These are phyloP conservation scores for Drosophila teissieri DNA, from an alignment of 1,140 invertebrate genomes.

Conservation along the genomic window DNA sequence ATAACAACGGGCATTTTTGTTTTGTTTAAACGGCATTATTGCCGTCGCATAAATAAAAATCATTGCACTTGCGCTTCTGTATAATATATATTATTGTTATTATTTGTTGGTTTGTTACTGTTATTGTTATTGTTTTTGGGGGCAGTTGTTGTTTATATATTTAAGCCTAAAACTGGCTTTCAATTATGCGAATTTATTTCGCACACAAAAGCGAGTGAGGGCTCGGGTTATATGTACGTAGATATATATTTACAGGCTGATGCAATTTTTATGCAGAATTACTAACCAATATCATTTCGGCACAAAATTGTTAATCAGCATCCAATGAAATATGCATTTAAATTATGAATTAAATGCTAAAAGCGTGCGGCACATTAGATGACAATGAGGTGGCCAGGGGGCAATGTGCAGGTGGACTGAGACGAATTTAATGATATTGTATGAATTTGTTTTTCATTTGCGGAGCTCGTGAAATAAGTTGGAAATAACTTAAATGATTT, in stretches of 20 bases:
- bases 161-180: slow-evolving; percentile 74
- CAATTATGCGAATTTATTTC: slow-evolving; percentile 62
- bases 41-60: slow-evolving; percentile 71
- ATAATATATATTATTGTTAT: slow-evolving; percentile 58
- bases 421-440: slow-evolving; percentile 45
- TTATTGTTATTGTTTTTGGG: slow-evolving; percentile 19
- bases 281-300: slow-evolving; percentile 64
- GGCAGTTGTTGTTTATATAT: slow-evolving; percentile 19
- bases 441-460: slow-evolving; percentile 40
- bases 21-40: slow-evolving; percentile 45
- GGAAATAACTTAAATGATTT: not conserved
- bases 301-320: slow-evolving; percentile 60
- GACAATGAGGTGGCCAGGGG: slow-evolving; percentile 38
- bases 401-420: slow-evolving; percentile 59
- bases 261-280: slow-evolving; percentile 80
- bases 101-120: slow-evolving; percentile 55
- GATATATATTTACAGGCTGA: slow-evolving; percentile 58
- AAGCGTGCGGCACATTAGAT: slow-evolving; percentile 63
- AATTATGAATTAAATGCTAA: slow-evolving; percentile 77
- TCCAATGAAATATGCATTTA: slow-evolving; percentile 70
- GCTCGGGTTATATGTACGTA: slow-evolving; percentile 32
- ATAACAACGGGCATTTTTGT: slow-evolving; percentile 28
- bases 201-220: slow-evolving; percentile 15
- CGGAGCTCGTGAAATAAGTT: not conserved
- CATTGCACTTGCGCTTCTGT: slow-evolving; percentile 80